phyloP scores from a whole-genome alignment of 2,888 invertebrate genomes.

The Drosophila kanekoi region DNA sequence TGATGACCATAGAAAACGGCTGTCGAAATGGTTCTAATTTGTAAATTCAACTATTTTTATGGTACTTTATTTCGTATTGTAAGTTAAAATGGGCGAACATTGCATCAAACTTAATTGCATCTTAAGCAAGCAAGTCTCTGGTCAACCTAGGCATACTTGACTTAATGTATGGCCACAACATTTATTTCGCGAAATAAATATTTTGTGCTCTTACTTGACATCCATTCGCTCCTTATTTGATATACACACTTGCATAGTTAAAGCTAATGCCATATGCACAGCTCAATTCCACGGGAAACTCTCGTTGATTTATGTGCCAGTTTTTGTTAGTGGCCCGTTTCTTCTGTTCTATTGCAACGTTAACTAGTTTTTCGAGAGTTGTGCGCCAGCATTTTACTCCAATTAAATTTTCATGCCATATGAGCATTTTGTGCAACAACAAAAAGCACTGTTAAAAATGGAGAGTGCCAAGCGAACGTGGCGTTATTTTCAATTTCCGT shows the following conservation, averaged over 20 bases:
- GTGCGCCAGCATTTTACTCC: conserved; percentile 72
- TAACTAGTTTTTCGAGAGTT: conserved; percentile 73
- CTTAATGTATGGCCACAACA: conserved; percentile 4
- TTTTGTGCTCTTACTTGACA: conserved; percentile 6
- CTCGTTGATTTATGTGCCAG: conserved; percentile 68
- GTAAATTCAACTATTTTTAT: conserved; percentile 1
- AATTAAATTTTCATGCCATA: conserved; percentile 77
- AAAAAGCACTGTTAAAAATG: conserved; percentile 25
- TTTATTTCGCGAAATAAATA: conserved; percentile 5
- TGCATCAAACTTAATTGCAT: background rate
- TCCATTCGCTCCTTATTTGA: background rate
- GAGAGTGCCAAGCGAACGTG: conserved; percentile 53
- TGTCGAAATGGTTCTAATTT: background rate
- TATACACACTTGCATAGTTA: conserved; percentile 36
- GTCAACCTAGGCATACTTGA: background rate
- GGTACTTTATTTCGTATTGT: too few relatives aligned
- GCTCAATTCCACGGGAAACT: conserved; percentile 61
- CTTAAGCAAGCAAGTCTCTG: background rate
- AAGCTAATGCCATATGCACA: conserved; percentile 71
- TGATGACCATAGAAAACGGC: too few relatives aligned
- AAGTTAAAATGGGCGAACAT: too few relatives aligned
- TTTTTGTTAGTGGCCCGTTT: conserved; percentile 36
- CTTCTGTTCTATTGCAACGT: conserved; percentile 46
- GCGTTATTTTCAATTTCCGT: conserved; percentile 75
- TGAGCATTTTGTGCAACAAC: conserved; percentile 64